Conservation (phyloP, 2,888 invertebrate genomes). For the Stenurella melanura region DNA sequence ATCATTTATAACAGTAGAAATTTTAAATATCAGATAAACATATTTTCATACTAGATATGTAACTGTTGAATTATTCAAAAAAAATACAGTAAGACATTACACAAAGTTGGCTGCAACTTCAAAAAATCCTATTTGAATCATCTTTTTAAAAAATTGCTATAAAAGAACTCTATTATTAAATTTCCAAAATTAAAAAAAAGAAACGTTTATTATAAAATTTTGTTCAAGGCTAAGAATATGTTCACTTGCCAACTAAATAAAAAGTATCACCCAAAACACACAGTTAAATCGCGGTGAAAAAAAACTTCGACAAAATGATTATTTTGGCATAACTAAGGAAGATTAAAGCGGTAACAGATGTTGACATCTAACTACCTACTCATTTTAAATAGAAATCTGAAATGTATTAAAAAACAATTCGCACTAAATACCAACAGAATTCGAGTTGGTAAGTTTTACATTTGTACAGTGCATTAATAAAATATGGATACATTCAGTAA, state of each 20-base stretch:
- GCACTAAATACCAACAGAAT: not conserved
- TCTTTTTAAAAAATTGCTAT: not conserved
- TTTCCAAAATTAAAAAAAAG: slow-evolving; percentile 2
- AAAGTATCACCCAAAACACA: slow-evolving; percentile 10
- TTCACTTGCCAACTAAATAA: slow-evolving; percentile 18
- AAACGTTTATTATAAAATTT: not conserved
- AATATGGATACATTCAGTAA: no score
- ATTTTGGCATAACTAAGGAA: slow-evolving; percentile 15
- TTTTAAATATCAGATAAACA: not conserved
- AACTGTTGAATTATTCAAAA: not conserved
- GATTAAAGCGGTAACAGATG: slow-evolving; percentile 29
- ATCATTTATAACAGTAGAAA: no score
- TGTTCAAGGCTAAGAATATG: slow-evolving; percentile 9
- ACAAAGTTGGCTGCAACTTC: not conserved
- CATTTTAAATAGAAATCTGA: slow-evolving; percentile 13
- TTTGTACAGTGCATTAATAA: not conserved
- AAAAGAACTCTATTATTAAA: slow-evolving; percentile 7
- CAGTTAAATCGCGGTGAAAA: slow-evolving; percentile 23
- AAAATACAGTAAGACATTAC: not conserved
- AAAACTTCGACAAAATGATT: slow-evolving; percentile 17
- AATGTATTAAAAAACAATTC: slow-evolving; percentile 24
- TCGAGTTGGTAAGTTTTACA: not conserved
- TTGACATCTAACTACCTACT: slow-evolving; percentile 21
- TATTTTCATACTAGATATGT: not conserved
- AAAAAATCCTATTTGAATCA: not conserved